Percentiles rank a stretch among this genome's conserved stretches.
Evolutionary conservation across 2,888 invertebrate species (phyloP).

Genomic region (Proisotoma minuta): DNA sequence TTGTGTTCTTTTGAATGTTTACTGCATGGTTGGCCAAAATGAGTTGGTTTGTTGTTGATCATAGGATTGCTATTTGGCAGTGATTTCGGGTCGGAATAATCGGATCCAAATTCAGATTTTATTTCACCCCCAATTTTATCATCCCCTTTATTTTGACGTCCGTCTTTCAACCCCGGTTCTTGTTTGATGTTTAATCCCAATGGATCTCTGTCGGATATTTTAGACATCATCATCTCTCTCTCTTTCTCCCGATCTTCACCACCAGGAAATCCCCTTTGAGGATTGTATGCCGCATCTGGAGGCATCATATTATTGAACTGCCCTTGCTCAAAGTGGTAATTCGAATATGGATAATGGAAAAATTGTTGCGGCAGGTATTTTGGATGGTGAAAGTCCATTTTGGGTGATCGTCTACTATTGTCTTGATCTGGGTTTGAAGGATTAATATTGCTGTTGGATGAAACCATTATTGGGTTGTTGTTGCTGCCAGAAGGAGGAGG

Average conservation of each 20-base stretch:
- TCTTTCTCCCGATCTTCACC: slow-evolving; percentile 40
- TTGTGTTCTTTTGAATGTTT: slow-evolving; percentile 39
- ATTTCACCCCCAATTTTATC: slow-evolving; percentile 29
- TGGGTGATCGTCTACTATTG: slow-evolving; percentile 40
- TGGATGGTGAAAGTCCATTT: slow-evolving; percentile 43
- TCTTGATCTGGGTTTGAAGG: no score
- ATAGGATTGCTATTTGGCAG: neutral
- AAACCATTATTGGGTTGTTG: slow-evolving; percentile 28
- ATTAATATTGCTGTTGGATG: no score
- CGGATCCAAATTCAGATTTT: slow-evolving; percentile 39
- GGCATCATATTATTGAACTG: slow-evolving; percentile 28
- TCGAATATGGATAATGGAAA: slow-evolving; percentile 38
- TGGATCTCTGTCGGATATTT: neutral
- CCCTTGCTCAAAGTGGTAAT: slow-evolving; percentile 42
- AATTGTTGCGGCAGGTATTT: slow-evolving; percentile 42
- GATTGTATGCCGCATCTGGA: slow-evolving; percentile 32
- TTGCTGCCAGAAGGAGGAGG: neutral
- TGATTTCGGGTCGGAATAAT: slow-evolving; percentile 6
- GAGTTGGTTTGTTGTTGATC: slow-evolving; percentile 24
- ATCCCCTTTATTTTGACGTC: slow-evolving; percentile 18
- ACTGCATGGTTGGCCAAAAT: slow-evolving; percentile 33
- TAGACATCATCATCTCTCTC: slow-evolving; percentile 6
- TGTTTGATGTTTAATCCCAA: slow-evolving; percentile 38
- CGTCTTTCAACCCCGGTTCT: slow-evolving; percentile 35
- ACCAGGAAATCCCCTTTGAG: slow-evolving; percentile 27